Conservation (phyloP, 2,113 vertebrate species). For the Oreochromis niloticus region DNA sequence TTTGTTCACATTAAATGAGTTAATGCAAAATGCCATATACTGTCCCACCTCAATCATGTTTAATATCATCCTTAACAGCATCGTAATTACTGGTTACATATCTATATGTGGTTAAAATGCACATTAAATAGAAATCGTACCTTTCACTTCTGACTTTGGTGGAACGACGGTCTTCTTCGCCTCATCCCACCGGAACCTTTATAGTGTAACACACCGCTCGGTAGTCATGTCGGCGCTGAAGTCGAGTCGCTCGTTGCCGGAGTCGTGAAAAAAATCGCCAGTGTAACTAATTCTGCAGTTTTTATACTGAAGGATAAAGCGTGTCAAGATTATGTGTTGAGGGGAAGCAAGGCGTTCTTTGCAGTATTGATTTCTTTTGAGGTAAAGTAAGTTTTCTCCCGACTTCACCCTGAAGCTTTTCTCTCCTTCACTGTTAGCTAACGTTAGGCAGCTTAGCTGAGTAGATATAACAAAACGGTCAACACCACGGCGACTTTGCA, state of each 20-base stretch:
- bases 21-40: neutral
- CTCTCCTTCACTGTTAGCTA: constrained; percentile 43
- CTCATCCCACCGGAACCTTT: constrained; percentile 17
- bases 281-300: neutral
- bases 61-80: neutral
- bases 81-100: neutral
- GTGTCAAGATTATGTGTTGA: constrained; percentile 14
- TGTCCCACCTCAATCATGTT: neutral
- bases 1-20: neutral
- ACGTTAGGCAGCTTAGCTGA: constrained; percentile 37
- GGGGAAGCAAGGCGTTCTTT: neutral
- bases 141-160: neutral
- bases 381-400: constrained; percentile 51
- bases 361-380: constrained; percentile 8
- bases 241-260: neutral
- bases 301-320: neutral
- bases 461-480: neutral
- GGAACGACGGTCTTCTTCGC: neutral
- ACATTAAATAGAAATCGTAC: neutral
- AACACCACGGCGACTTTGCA: neutral
- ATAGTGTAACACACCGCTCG: constrained; percentile 26
- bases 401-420: constrained; percentile 35
- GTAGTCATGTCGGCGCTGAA: constrained; percentile 52
- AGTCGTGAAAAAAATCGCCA: neutral
- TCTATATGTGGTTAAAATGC: neutral